These are phyloP conservation scores for Chymomyza caudatula DNA, from an alignment of 2,888 invertebrate species.

Conservation along the genomic window DNA sequence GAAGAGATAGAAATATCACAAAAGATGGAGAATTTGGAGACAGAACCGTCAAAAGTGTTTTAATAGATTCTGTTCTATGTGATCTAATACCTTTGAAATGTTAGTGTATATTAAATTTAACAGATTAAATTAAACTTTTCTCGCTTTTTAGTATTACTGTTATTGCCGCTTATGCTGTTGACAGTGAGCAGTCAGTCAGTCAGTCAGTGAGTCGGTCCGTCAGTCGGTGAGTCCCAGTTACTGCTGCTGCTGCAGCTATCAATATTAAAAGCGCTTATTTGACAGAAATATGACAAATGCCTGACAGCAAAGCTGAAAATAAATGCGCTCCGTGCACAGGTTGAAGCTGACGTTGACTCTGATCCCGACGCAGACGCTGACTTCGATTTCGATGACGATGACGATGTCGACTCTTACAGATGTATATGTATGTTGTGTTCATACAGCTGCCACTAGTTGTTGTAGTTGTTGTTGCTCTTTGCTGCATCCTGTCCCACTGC, in stretches of 20 bases:
- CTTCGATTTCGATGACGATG: neutral
- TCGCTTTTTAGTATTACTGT: neutral
- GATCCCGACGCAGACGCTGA: neutral
- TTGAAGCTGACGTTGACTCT: conserved; percentile 13
- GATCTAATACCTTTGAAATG: neutral
- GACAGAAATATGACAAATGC: conserved; percentile 73
- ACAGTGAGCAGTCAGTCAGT: neutral
- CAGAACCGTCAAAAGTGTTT: neutral
- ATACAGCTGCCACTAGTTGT: neutral
- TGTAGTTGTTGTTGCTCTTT: neutral
- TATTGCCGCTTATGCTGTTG: neutral
- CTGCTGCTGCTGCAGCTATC: conserved; percentile 49
- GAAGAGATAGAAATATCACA: too few relatives aligned
- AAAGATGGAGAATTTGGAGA: too few relatives aligned
- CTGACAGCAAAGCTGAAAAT: conserved; percentile 65
- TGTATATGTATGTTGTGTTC: neutral
- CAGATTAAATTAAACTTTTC: neutral
- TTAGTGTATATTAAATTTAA: neutral
- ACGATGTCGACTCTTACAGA: neutral
- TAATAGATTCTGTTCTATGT: too few relatives aligned
- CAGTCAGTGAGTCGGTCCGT: neutral
- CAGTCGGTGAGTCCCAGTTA: neutral
- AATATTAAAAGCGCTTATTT: conserved; percentile 72
- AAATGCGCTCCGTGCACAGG: conserved; percentile 39
- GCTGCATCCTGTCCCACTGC: conserved; percentile 24